Evolutionary conservation across 2,113 vertebrate species (phyloP).

Genomic region (Engystomops pustulosus): DNA sequence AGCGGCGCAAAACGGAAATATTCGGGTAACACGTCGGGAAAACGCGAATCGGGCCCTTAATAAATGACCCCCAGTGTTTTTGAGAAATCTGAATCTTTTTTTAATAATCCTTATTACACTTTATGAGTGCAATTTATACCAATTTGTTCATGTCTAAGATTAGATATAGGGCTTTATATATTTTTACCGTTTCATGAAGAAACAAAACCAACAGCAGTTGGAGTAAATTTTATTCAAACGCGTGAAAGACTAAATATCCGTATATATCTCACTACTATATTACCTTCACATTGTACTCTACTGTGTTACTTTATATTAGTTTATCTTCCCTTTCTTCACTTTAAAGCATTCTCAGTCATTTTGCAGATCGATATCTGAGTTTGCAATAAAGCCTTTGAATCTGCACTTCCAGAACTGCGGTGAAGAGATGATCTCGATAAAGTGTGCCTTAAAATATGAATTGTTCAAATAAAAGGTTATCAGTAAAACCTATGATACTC

Average conservation of each 20-base stretch:
- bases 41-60: too few relatives aligned
- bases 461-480: conserved; percentile 47
- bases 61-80: too few relatives aligned
- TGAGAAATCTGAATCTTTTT: too few relatives aligned
- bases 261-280: not conserved
- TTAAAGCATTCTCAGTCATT: conserved; percentile 10
- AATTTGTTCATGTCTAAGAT: not conserved
- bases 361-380: conserved; percentile 31
- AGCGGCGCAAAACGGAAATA: too few relatives aligned
- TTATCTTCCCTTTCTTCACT: not conserved
- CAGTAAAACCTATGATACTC: conserved; percentile 32
- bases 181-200: too few relatives aligned
- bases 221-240: not conserved
- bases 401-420: not conserved
- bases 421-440: conserved; percentile 36
- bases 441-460: conserved; percentile 37
- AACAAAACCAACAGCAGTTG: too few relatives aligned
- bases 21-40: too few relatives aligned
- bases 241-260: not conserved
- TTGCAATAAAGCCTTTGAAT: conserved; percentile 21
- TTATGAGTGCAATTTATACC: not conserved
- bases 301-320: not conserved
- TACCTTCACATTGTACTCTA: not conserved
- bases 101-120: too few relatives aligned
- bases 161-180: too few relatives aligned